Evolutionary conservation across 2,888 invertebrate genomes (phyloP), one percentile per base, ranked within the genome.

Genomic region (Alsophila aescularia): DNA sequence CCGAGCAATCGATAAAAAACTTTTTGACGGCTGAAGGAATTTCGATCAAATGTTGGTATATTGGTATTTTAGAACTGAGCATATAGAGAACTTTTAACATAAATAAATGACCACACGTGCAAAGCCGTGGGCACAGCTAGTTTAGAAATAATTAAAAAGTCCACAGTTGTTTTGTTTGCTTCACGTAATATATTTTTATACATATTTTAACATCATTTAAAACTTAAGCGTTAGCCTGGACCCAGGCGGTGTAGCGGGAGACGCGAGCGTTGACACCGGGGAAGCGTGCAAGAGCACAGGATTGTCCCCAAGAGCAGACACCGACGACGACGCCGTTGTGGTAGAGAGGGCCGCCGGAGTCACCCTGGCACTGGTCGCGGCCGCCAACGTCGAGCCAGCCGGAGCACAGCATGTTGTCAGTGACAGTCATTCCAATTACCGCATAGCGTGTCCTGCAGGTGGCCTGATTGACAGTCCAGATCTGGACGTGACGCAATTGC

Each of bases 341-440:
- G 37, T 73, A 64, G 5, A 84, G 64, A 15, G 83, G 81, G 12
- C 81, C 73, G 0, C 84, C 84, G 6, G 79, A 72, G 58, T 80
- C 82, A 2, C 77, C 79, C 40, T 67, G 70, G 62, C 83, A 83
- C 64, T 80, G 79, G 39, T 73, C 79, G 7, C 81, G 75, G 34
- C 70, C 73, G 12, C 79, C 82, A 1, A 73, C 66, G 27, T 75
- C 73, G n/a, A 73, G 59, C 66, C 62, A 64, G 24, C 76, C 75
- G 36, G 73, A 27, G 29, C 41, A 41, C 10, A 41, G 16, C 41
- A 41, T 41, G 41, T 27, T 41, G 10, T 10, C 41, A 16, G 41
- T 41, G 16, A 41, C 12, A 2, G 15, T 15, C 5, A 1, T 16
- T 1, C 41, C 31, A n/a, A 41, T 6, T 0, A 29, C 15, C 1